Base-by-base conservation (phyloP, 2,797 vertebrate genomes). In the Propithecus deckenii region DNA sequence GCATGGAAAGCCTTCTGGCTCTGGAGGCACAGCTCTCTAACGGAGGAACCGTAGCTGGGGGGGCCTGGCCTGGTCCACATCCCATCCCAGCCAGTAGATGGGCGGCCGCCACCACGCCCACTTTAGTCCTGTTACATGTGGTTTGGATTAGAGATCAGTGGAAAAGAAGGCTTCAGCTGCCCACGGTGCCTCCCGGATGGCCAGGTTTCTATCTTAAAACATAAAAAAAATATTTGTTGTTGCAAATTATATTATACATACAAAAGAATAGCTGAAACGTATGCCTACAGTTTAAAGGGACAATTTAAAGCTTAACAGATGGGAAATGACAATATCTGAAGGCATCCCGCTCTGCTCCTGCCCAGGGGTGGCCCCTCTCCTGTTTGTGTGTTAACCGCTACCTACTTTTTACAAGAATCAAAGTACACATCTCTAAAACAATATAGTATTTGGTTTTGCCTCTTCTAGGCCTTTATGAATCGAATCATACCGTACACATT, bases 401-500 rank as follows among this genome's bases (percentile, higher is more conserved):
- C 5, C 9, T 86, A 30, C 32, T 67, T 76, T 55, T 23, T 30
- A 55, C 63, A 59, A 55, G 89, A 65, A 5, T n/a, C 69, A 17
- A 90, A 84, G n/a, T 15, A 1, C 1, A 4, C 2, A 1, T 50
- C 15, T 35, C 35, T 67, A 50, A 63, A 63, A 10, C 32, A 10
- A 0, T 10, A 0, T 38, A 30, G 11, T 2, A 10, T 4, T 23
- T 83, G 69, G 9, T 4, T 67, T 63, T 50, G 57, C 32, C 32
- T 14, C 2, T 30, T 43, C 22, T 43, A 28, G 79, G 30, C 13
- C 43, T 50, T n/a, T 28, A 0, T n/a, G 71, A 69, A 2, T 4
- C 12, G 25, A 38, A 7, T 32, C 3, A 0, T 5, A 0, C 9
- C 1, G 0, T 10, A 0, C 3, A 2, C 0, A 0, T 12, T 17